phyloP scores from a whole-genome alignment of 2,888 invertebrate genomes.

The Thumatha senex region DNA sequence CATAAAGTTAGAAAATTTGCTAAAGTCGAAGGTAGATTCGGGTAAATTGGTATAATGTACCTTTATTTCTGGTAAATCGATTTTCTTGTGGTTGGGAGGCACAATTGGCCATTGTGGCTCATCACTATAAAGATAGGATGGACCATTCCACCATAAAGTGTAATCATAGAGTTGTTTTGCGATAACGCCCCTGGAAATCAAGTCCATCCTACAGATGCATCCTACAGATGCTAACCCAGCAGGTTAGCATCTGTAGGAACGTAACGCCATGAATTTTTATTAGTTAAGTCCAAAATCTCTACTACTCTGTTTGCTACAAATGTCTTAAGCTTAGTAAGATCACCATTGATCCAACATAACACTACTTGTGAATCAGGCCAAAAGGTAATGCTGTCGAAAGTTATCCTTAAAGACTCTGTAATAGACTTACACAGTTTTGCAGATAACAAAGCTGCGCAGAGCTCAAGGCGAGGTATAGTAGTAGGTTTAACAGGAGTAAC shows the following conservation, averaged over 20 bases:
- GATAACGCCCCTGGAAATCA: neutral
- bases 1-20: too few relatives aligned
- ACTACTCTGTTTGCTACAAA: neutral
- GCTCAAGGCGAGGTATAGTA: conserved; percentile 38
- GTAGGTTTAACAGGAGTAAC: conserved; percentile 33
- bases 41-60: too few relatives aligned
- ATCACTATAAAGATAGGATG: neutral
- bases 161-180: neutral
- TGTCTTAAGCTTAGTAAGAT: neutral
- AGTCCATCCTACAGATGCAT: too few relatives aligned
- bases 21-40: too few relatives aligned
- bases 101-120: neutral
- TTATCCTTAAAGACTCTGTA: neutral
- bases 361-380: neutral
- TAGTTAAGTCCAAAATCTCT: neutral
- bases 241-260: neutral
- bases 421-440: neutral
- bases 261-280: neutral
- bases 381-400: too few relatives aligned
- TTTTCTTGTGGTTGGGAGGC: too few relatives aligned
- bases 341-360: neutral
- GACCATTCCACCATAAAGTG: neutral
- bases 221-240: too few relatives aligned
- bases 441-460: conserved; percentile 30
- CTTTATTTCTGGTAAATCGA: too few relatives aligned